Conservation (phyloP, 2,888 invertebrate species). For the Hirtodrosophila duncani region DNA sequence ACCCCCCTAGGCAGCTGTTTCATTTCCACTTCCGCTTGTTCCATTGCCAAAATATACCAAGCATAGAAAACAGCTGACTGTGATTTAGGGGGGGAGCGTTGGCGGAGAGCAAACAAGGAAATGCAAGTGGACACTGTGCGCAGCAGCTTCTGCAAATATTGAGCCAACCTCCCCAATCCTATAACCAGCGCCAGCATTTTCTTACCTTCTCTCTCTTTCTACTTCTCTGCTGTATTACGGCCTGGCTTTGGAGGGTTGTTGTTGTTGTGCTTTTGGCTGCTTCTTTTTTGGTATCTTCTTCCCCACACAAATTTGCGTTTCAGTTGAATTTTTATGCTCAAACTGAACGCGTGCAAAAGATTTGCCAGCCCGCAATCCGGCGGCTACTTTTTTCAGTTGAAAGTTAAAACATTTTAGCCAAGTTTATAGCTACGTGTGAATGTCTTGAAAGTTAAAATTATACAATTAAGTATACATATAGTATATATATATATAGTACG, state of each 20-base stretch:
- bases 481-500: conserved; percentile 6
- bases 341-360: conserved; percentile 53
- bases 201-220: conserved; percentile 11
- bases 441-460: too few species aligned
- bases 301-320: conserved; percentile 49
- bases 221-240: conserved; percentile 9
- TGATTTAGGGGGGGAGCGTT: conserved; percentile 1
- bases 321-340: conserved; percentile 59
- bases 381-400: conserved; percentile 14
- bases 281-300: conserved; percentile 52
- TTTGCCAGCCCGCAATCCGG: conserved; percentile 19
- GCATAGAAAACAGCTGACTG: conserved; percentile 47
- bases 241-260: conserved; percentile 19
- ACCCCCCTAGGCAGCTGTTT: conserved; percentile 7
- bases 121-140: conserved; percentile 58
- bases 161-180: conserved; percentile 14
- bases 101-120: conserved; percentile 44
- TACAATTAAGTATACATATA: conserved; percentile 1
- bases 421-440: conserved; percentile 6
- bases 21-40: conserved; percentile 49
- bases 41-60: conserved; percentile 30
- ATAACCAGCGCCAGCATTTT: not conserved
- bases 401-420: conserved; percentile 19
- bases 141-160: conserved; percentile 51
- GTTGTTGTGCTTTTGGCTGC: conserved; percentile 24